Evolutionary conservation across 2,113 vertebrate genomes (phyloP).

Genomic region (Craseonycteris thonglongyai): DNA sequence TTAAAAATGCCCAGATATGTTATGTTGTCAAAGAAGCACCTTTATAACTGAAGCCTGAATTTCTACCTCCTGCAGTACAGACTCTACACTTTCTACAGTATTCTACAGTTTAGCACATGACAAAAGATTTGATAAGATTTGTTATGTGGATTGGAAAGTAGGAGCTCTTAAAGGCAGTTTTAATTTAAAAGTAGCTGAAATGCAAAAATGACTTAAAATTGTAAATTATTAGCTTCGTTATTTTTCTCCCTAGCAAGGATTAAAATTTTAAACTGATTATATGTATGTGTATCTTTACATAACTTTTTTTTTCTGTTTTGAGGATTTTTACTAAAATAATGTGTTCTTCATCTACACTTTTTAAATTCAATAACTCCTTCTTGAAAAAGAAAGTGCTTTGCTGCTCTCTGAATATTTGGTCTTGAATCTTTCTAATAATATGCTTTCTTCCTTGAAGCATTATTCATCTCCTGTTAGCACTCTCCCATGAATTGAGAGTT

Average conservation of each 20-base stretch:
- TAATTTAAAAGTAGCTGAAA: not conserved
- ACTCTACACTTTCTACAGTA: not conserved
- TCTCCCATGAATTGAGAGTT: conserved; percentile 62
- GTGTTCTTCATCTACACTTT: not conserved
- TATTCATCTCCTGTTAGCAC: conserved; percentile 64
- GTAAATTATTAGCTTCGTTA: not conserved
- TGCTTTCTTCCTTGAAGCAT: conserved; percentile 5
- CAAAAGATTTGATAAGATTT: not conserved
- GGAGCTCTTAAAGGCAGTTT: not conserved
- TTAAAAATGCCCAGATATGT: not conserved
- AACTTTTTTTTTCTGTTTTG: conserved; percentile 20
- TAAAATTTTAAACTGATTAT: not conserved
- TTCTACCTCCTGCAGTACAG: not conserved
- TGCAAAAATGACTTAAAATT: not conserved
- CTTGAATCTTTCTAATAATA: not conserved
- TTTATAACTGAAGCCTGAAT: not conserved
- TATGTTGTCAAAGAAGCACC: not conserved
- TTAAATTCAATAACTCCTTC: not conserved
- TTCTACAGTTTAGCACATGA: not conserved
- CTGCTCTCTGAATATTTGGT: not conserved
- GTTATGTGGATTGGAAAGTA: not conserved
- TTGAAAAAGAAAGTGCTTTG: not conserved
- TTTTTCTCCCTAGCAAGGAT: not conserved
- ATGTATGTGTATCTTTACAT: not conserved
- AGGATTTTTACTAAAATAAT: not conserved